Base-by-base conservation (phyloP, 2,797 vertebrate genomes). In the Podarcis lilfordi region DNA sequence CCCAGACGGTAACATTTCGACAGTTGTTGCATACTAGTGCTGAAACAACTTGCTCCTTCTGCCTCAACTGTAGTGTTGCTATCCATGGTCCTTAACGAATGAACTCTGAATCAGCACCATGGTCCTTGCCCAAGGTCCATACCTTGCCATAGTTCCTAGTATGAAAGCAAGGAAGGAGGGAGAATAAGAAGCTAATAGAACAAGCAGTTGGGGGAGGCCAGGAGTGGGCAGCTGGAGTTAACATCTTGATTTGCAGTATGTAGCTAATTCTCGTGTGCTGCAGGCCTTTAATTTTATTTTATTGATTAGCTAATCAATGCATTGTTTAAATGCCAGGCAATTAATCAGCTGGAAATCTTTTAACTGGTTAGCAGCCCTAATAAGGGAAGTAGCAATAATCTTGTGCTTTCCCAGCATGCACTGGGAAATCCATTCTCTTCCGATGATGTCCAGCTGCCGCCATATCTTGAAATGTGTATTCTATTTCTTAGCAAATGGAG, bases 351-450 rank as follows among this genome's bases (percentile, higher is more conserved):
- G 17, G 7, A 68, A 15, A 68, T 29, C 64, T 29, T 37, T 29
- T 3, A 29, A 40, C 7, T 11, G 35, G 23, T 66, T 19, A 29
- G 43, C 43, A 78, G 25, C 27, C 27, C 21, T 27, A 68, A 66
- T 40, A 82, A 43, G 25, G 11, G 13, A 55, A 55, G 50, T 8
- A 1, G 6, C 25, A 3, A 27, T 25, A n/a, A 50, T 8, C 25
- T 40, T 17, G 37, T 40, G 25, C 23, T 37, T 64, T 37, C 79
- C 59, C 21, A 35, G 21, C 75, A 29, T n/a, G 37, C 64, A 37
- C 35, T 29, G 1, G 92, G 87, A 92, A 92, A 80, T 84, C 1
- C 50, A 32, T 3, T 82, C n/a, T 71, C 3, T 83, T 83, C 80
- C 85, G 64, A 85, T 84, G 88, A 27, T 23, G 0, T 2, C 1